These are phyloP conservation scores for Tromatobia lineatoria DNA, from an alignment of 2,888 invertebrate genomes.

Conservation along the genomic window DNA sequence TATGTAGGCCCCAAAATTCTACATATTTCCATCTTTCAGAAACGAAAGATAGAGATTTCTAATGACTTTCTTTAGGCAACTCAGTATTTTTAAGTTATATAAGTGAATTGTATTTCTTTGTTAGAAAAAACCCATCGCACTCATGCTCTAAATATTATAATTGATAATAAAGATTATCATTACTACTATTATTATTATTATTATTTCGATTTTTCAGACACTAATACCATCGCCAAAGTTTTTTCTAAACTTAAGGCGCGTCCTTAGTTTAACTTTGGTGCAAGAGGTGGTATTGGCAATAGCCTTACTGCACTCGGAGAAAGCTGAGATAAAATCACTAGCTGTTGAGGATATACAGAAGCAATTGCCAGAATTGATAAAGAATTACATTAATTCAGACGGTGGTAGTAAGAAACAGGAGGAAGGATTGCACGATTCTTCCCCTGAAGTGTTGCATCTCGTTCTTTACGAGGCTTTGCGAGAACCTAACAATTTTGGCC, in stretches of 20 bases:
- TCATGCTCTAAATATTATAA: no score
- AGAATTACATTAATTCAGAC: conserved; percentile 93
- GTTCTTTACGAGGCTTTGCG: conserved; percentile 89
- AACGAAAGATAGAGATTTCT: no score
- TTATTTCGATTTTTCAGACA: conserved; percentile 87
- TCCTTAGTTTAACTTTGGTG: conserved; percentile 94
- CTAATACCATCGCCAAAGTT: conserved; percentile 93
- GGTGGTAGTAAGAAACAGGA: conserved; percentile 90
- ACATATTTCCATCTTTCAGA: no score
- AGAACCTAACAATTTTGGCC: conserved; percentile 87
- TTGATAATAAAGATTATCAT: no score
- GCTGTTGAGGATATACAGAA: conserved; percentile 93
- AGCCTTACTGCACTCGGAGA: conserved; percentile 93
- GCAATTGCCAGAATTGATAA: conserved; percentile 94
- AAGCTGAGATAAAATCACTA: conserved; percentile 90
- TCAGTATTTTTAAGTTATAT: no score
- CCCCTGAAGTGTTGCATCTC: conserved; percentile 95
- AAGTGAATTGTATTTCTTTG: no score
- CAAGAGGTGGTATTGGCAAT: conserved; percentile 97
- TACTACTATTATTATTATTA: conserved; percentile 41
- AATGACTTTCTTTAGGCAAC: no score
- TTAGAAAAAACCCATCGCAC: no score
- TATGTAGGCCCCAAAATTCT: no score
- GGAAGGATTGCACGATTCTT: conserved; percentile 95
- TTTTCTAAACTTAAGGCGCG: conserved; percentile 93